These are phyloP conservation scores for Catocala sponsa DNA, from an alignment of 2,888 invertebrate genomes.

Conservation along the genomic window DNA sequence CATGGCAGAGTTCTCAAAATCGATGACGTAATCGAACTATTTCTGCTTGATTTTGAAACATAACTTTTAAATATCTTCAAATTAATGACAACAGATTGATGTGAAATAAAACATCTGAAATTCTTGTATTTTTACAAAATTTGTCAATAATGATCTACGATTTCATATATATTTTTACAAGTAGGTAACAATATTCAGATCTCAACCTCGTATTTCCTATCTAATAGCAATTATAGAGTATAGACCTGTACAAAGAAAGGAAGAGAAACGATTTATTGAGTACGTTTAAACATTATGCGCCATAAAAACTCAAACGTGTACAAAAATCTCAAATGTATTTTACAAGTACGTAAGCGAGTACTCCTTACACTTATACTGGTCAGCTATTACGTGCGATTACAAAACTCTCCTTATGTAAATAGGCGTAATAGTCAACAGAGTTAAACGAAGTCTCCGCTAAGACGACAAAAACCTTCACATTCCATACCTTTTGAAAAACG, in stretches of 20 bases:
- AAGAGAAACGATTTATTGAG: not conserved
- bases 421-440: conserved; percentile 51
- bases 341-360: not conserved
- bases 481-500: conserved; percentile 75
- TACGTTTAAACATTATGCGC: not conserved
- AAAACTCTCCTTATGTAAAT: conserved; percentile 53
- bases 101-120: no score
- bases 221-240: no score
- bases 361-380: not conserved
- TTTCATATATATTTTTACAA: no score
- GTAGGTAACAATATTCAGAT: no score
- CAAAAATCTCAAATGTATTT: not conserved
- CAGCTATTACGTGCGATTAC: conserved; percentile 38
- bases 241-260: not conserved
- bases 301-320: not conserved
- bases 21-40: no score
- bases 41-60: no score
- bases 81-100: no score
- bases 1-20: no score
- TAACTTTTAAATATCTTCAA: no score
- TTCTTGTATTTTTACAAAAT: no score
- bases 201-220: no score
- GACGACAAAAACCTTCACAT: conserved; percentile 73
- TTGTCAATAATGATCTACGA: no score
- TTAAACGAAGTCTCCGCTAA: conserved; percentile 41